Base-by-base conservation (phyloP, 2,797 vertebrate species). In the Danionella dracula region DNA sequence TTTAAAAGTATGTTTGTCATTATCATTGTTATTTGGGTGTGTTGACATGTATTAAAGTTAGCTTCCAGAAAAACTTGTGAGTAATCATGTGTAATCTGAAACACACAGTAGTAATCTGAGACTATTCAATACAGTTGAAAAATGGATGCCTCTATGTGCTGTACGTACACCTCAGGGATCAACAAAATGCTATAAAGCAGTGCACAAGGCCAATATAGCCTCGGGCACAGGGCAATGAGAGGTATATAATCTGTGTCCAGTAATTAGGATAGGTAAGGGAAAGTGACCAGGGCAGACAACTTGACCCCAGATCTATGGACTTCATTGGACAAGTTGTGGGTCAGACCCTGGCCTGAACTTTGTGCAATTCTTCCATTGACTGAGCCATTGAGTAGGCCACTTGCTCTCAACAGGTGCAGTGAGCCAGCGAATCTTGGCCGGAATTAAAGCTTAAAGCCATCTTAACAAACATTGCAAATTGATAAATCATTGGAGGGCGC, bases 401-500 rank as follows among this genome's bases (percentile, higher is more conserved):
- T 59, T 50, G 48, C 65, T 50, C 5, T 57, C 69, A 76, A 76
- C 68, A 76, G 69, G 68, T 71, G 55, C 37, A 45, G 15, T 51
- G 12, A 34, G 40, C 27, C 15, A 31, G 54, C 57, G 65, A 54
- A 58, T 68, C 34, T 37, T 55, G 27, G 50, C 32, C 29, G 2
- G 17, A 70, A 77, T 79, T 73, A 74, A 73, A 72, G 64, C 7
- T 82, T 76, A 85, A 86, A 87, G 85, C 83, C 83, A 82, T 77
- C 83, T 85, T 88, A 86, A 81, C 88, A 90, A 91, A 91, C 87
- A 89, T 80, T 82, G 87, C 86, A 89, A 90, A 91, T 90, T 90
- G 88, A 91, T 90, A 90, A 91, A 90, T 90, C 88, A 88, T 90
- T 90, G 88, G 55, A 80, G 76, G 82, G 55, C 81, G 80, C 85